A percentile compares a stretch with the other conserved stretches of the same genome.
These are phyloP conservation scores for Rhinella marina DNA, from an alignment of 2,797 vertebrate species.

Conservation along the genomic window DNA sequence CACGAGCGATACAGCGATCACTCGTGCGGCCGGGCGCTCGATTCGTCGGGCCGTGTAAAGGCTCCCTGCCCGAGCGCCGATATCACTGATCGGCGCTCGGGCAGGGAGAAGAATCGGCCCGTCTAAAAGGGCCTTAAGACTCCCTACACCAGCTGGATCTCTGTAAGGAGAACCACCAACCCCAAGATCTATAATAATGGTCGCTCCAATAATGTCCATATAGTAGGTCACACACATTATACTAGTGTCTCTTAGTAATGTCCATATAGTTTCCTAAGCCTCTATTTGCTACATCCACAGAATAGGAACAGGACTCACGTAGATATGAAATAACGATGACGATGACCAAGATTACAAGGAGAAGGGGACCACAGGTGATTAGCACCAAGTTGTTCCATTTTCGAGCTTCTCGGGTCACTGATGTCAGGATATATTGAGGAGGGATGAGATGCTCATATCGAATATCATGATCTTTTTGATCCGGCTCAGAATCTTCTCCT, in stretches of 20 bases:
- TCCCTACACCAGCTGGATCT: too few species aligned
- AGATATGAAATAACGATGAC: not conserved
- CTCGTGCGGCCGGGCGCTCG: too few species aligned
- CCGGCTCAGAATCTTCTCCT: not conserved
- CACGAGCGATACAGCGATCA: too few species aligned
- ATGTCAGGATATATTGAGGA: slow-evolving; percentile 22
- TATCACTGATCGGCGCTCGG: too few species aligned
- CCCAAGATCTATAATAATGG: too few species aligned
- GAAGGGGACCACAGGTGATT: not conserved
- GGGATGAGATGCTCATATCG: slow-evolving; percentile 10
- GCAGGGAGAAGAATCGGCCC: too few species aligned
- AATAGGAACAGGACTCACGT: slow-evolving; percentile 24
- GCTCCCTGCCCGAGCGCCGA: too few species aligned
- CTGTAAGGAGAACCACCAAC: too few species aligned
- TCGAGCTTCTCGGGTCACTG: not conserved
- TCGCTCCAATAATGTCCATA: not conserved
- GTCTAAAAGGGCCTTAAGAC: too few species aligned
- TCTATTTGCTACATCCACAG: not conserved
- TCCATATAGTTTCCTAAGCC: not conserved
- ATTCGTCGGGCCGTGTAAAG: too few species aligned
- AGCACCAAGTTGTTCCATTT: not conserved
- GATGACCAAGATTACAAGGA: slow-evolving; percentile 6
- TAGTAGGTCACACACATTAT: not conserved
- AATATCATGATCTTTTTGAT: not conserved
- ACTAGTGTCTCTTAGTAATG: not conserved